Conservation (phyloP, 2,888 invertebrate genomes). For the Antitype chi region DNA sequence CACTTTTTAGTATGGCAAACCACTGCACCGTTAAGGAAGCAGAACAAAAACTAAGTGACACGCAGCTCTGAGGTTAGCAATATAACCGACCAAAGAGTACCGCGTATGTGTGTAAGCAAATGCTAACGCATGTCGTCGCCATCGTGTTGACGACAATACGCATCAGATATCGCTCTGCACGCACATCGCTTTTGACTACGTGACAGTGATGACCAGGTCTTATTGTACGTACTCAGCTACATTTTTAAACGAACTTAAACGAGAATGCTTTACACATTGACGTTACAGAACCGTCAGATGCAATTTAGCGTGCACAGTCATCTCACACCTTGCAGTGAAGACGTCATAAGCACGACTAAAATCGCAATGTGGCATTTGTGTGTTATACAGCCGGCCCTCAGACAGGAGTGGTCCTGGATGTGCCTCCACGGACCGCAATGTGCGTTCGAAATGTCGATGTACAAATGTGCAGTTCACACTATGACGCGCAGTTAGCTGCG, state of each 20-base stretch:
- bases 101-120: slow-evolving; percentile 20
- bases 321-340: slow-evolving; percentile 2
- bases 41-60: slow-evolving; percentile 5
- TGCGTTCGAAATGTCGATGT: slow-evolving; percentile 92
- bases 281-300: slow-evolving; percentile 60
- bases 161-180: slow-evolving; percentile 6
- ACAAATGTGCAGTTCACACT: slow-evolving; percentile 89
- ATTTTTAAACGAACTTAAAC: slow-evolving; percentile 61
- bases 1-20: background rate
- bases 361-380: slow-evolving; percentile 63
- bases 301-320: background rate
- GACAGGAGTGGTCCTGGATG: slow-evolving; percentile 87
- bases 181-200: slow-evolving; percentile 11
- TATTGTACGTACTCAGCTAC: slow-evolving; percentile 13
- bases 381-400: slow-evolving; percentile 82
- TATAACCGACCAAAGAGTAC: slow-evolving; percentile 30
- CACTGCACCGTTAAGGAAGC: background rate
- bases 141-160: slow-evolving; percentile 17
- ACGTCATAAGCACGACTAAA: background rate
- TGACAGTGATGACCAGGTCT: slow-evolving; percentile 11
- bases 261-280: background rate
- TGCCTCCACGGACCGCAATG: slow-evolving; percentile 88
- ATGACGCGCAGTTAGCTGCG: slow-evolving; percentile 87
- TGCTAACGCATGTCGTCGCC: slow-evolving; percentile 8
- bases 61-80: slow-evolving; percentile 1